A percentile compares a stretch with the other conserved stretches of the same genome.
These are phyloP conservation scores for Myxocyprinus asiaticus DNA, from an alignment of 2,113 vertebrate species.

Conservation along the genomic window DNA sequence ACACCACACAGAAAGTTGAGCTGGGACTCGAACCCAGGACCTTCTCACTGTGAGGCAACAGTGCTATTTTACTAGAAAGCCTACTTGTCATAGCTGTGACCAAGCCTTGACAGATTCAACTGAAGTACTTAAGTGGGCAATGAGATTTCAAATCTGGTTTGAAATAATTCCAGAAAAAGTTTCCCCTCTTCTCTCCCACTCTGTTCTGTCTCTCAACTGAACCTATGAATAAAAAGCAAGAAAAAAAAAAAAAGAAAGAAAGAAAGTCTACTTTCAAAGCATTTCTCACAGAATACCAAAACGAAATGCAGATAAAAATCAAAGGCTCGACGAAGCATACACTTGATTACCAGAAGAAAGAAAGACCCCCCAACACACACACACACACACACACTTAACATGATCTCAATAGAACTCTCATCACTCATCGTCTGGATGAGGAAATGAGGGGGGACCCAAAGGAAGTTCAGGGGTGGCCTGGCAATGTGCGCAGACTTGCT, in stretches of 20 bases:
- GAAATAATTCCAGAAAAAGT: no score
- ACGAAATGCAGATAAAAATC: slow-evolving; percentile 8
- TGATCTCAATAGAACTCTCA: slow-evolving; percentile 50
- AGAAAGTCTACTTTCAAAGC: background rate
- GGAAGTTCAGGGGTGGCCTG: slow-evolving; percentile 55
- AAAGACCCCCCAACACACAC: background rate
- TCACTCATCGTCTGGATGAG: slow-evolving; percentile 49
- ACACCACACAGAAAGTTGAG: no score
- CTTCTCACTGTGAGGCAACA: no score
- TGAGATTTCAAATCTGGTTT: no score
- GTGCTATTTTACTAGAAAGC: background rate
- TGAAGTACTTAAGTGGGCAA: no score
- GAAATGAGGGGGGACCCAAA: slow-evolving; percentile 56
- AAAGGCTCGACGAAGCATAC: background rate
- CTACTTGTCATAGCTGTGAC: background rate
- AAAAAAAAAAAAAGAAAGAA: background rate
- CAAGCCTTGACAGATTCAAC: no score
- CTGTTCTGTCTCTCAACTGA: background rate
- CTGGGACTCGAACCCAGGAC: no score
- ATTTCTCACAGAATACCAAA: background rate
- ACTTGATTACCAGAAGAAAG: slow-evolving; percentile 25
- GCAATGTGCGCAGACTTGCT: slow-evolving; percentile 33
- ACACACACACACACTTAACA: slow-evolving; percentile 25
- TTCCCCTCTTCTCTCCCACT: background rate
- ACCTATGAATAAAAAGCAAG: background rate